These are phyloP conservation scores for Microcebus griseorufus DNA, from an alignment of 2,113 vertebrate genomes.

Conservation along the genomic window DNA sequence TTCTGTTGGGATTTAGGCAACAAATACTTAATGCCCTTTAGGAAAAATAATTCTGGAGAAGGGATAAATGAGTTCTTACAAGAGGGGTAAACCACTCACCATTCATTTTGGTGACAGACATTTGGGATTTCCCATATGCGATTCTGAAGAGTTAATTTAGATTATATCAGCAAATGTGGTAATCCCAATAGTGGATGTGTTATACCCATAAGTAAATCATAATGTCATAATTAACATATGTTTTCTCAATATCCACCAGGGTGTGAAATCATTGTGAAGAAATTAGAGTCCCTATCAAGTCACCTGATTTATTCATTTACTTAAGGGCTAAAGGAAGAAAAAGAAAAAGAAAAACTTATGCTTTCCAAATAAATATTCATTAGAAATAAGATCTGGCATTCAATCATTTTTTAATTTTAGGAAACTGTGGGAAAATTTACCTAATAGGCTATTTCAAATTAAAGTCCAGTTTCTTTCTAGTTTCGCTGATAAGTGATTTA, in stretches of 20 bases:
- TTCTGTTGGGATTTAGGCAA: conserved; percentile 64
- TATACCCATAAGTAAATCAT: neutral
- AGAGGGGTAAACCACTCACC: neutral
- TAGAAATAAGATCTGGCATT: neutral
- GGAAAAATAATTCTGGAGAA: neutral
- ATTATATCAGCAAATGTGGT: neutral
- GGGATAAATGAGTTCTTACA: neutral
- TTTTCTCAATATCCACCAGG: neutral
- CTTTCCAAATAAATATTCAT: neutral
- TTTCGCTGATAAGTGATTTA: neutral
- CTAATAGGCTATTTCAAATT: neutral
- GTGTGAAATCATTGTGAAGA: neutral
- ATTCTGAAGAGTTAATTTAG: conserved; percentile 42
- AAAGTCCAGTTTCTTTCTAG: neutral
- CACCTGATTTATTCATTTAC: neutral
- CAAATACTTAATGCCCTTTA: neutral
- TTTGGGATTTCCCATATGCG: neutral
- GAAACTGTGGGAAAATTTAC: neutral
- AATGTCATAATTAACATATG: neutral
- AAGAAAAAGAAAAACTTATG: neutral
- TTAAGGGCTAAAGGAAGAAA: neutral
- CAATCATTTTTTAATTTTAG: neutral
- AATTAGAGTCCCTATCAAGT: conserved; percentile 27
- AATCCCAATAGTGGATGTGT: neutral
- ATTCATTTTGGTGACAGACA: conserved; percentile 21